These are phyloP conservation scores for Cephus pygmeus DNA, from an alignment of 2,888 invertebrate species.

Conservation along the genomic window DNA sequence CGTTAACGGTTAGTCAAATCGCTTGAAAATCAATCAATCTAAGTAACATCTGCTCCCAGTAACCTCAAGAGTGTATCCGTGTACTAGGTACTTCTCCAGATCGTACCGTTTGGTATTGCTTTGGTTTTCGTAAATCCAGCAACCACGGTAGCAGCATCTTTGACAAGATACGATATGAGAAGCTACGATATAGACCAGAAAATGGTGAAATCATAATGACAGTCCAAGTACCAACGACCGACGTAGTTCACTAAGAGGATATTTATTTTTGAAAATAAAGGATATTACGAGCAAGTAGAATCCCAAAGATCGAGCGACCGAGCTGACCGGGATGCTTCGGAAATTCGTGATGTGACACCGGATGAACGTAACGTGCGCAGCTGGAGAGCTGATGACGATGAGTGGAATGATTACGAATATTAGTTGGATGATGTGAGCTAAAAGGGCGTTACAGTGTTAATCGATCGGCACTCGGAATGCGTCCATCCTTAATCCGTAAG, in stretches of 20 bases:
- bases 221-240: neutral
- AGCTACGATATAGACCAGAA: constrained; percentile 23
- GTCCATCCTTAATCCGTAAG: neutral
- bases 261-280: neutral
- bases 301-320: neutral
- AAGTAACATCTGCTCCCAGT: neutral
- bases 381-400: constrained; percentile 3
- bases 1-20: neutral
- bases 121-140: neutral
- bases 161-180: constrained; percentile 10
- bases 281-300: neutral
- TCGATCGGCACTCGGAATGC: neutral
- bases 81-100: neutral
- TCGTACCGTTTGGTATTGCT: neutral
- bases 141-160: constrained; percentile 3
- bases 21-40: neutral
- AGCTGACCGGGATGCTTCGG: neutral
- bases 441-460: neutral
- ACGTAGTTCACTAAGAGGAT: neutral
- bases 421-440: neutral
- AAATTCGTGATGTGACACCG: neutral
- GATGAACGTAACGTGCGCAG: neutral
- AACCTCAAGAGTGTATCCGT: neutral
- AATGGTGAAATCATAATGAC: neutral
- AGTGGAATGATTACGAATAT: neutral